A percentile compares a stretch with the other conserved stretches of the same genome.
phyloP scores from a whole-genome alignment of 2,113 vertebrate species.

The Semnornis frantzii region DNA sequence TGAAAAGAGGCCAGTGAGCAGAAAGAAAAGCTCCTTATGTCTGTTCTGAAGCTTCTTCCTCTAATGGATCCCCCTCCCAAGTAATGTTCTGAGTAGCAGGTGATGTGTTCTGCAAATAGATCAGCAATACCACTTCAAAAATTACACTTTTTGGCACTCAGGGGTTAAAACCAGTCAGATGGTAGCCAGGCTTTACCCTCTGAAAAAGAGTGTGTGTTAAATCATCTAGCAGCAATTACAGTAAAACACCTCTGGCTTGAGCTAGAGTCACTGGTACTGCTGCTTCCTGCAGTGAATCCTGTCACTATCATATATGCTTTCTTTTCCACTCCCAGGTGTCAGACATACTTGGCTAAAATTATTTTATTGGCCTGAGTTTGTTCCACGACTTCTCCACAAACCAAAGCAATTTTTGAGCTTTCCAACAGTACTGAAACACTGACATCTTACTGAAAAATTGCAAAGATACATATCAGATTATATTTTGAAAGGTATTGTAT shows the following conservation, averaged over 20 bases:
- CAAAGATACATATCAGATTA: background rate
- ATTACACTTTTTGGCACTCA: slow-evolving; percentile 47
- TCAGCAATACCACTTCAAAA: slow-evolving; percentile 51
- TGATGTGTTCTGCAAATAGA: slow-evolving; percentile 64
- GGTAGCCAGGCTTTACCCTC: slow-evolving; percentile 27
- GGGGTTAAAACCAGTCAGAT: slow-evolving; percentile 39
- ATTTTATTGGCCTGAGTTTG: background rate
- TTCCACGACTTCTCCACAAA: background rate
- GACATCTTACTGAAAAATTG: slow-evolving; percentile 1
- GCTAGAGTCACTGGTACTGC: slow-evolving; percentile 1
- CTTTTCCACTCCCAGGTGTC: slow-evolving; percentile 13
- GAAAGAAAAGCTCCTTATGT: slow-evolving; percentile 22
- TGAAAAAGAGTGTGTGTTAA: slow-evolving; percentile 28
- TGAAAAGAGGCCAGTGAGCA: slow-evolving; percentile 49
- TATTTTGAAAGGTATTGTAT: slow-evolving; percentile 18
- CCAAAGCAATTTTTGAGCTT: background rate
- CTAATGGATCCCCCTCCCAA: slow-evolving; percentile 46
- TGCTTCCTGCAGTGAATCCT: slow-evolving; percentile 33
- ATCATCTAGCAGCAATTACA: slow-evolving; percentile 61
- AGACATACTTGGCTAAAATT: slow-evolving; percentile 24
- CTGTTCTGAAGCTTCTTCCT: slow-evolving; percentile 25
- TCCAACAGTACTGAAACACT: background rate
- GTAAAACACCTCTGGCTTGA: slow-evolving; percentile 24
- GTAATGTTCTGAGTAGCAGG: background rate
- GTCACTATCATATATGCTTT: slow-evolving; percentile 2